These are phyloP conservation scores for Geothlypis trichas DNA, from an alignment of 2,113 vertebrate genomes.

Conservation along the genomic window DNA sequence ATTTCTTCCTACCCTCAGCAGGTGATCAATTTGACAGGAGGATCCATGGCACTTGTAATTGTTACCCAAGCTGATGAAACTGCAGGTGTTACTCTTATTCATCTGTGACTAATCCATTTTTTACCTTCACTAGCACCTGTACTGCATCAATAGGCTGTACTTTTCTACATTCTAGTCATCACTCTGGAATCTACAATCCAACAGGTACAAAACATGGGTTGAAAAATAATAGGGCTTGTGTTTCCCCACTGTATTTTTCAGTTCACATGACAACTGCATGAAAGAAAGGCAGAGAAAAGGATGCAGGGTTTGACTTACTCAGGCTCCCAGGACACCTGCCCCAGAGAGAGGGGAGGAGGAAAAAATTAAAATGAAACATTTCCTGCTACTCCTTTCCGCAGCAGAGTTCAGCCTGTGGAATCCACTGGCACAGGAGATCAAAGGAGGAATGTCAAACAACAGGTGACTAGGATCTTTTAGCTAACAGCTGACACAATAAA, in stretches of 20 bases:
- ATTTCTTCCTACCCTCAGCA: not conserved
- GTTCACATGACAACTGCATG: not conserved
- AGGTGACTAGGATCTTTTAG: not conserved
- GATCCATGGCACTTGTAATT: not conserved
- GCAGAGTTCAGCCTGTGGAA: constrained; percentile 1
- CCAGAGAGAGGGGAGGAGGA: not conserved
- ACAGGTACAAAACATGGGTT: constrained; percentile 22
- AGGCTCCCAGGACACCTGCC: not conserved
- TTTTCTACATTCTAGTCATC: constrained; percentile 37
- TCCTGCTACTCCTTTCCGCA: constrained; percentile 40
- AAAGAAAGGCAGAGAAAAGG: constrained; percentile 9
- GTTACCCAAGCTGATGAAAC: constrained; percentile 22
- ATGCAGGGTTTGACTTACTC: not conserved
- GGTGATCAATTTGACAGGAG: not conserved
- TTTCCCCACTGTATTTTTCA: constrained; percentile 1
- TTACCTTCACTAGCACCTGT: constrained; percentile 9
- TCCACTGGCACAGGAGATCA: constrained; percentile 23
- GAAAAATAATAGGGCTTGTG: constrained; percentile 24
- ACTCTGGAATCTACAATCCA: not conserved
- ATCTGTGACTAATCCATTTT: constrained; percentile 28
- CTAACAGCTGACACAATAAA: not conserved
- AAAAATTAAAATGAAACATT: constrained; percentile 5
- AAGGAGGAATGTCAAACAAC: constrained; percentile 30
- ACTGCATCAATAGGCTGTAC: not conserved
- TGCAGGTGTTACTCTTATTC: constrained; percentile 39